A percentile compares a stretch with the other conserved stretches of the same genome.
These are phyloP conservation scores for Zoanthus solanderi DNA, from an alignment of 92 coral and sea anemone genomes.

Conservation along the genomic window DNA sequence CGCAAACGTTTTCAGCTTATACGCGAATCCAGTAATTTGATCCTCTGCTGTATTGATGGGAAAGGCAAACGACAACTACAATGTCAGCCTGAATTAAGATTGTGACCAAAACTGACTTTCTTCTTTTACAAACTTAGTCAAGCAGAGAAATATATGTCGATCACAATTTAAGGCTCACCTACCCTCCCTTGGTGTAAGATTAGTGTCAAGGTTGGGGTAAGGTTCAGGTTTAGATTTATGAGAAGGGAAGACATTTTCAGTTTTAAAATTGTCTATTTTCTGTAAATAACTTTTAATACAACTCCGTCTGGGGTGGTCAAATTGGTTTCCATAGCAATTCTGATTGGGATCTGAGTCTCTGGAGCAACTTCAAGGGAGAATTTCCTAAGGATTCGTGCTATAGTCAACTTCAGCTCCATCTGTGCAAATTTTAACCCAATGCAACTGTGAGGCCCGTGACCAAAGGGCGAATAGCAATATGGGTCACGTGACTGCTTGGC, in stretches of 20 bases:
- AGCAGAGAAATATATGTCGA: too few relatives aligned
- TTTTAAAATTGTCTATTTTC: neutral
- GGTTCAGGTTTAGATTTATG: too few relatives aligned
- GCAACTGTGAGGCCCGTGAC: conserved; percentile 47
- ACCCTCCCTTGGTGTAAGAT: too few relatives aligned
- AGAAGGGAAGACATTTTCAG: neutral
- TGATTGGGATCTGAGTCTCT: conserved; percentile 31
- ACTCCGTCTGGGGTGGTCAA: conserved; percentile 36
- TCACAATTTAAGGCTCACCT: too few relatives aligned
- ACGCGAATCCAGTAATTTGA: too few relatives aligned
- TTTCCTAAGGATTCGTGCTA: conserved; percentile 12
- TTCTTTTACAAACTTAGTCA: too few relatives aligned
- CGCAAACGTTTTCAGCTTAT: too few relatives aligned
- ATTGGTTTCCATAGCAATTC: conserved; percentile 26
- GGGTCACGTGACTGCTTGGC: conserved; percentile 37
- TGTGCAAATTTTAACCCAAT: conserved; percentile 45
- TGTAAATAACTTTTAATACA: neutral
- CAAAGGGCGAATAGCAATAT: conserved; percentile 22
- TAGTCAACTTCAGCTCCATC: conserved; percentile 38
- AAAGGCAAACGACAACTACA: too few relatives aligned
- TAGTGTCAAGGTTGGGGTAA: too few relatives aligned
- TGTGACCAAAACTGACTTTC: too few relatives aligned
- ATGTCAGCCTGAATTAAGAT: too few relatives aligned
- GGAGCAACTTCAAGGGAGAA: neutral
- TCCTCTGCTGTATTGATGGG: too few relatives aligned